A percentile compares a stretch with the other conserved stretches of the same genome.
Conservation (phyloP, 2,888 invertebrate species). For the Poecilobothrus nobilitatus region DNA sequence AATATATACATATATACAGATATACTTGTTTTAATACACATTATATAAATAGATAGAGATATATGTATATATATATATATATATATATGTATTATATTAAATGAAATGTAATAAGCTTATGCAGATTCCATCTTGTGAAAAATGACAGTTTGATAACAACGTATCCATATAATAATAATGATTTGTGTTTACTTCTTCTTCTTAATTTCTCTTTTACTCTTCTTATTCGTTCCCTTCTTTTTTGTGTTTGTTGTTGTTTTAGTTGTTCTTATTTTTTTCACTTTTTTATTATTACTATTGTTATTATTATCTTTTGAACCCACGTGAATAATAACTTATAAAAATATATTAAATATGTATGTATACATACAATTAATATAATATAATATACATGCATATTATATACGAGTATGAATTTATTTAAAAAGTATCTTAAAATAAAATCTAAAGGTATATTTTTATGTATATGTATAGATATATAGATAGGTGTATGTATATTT, state of each 20-base stretch:
- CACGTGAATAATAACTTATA: neutral
- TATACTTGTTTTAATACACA: neutral
- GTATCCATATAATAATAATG: neutral
- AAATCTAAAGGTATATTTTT: no score
- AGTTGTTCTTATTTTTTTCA: no score
- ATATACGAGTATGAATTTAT: no score
- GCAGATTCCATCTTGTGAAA: neutral
- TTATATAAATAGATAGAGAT: neutral
- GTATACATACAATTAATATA: no score
- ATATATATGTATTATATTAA: no score
- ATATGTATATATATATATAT: neutral
- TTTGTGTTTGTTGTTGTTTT: neutral
- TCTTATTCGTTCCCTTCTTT: no score
- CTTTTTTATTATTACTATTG: neutral
- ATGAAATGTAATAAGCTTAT: neutral
- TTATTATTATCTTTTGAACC: conserved; percentile 1
- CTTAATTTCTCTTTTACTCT: neutral
- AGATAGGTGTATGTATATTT: no score
- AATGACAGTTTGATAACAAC: neutral
- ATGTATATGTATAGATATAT: no score
- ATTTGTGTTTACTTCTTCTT: no score
- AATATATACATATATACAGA: no score
- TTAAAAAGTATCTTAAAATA: no score
- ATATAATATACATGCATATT: no score
- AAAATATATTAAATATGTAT: neutral